Conservation (phyloP, 2,888 invertebrate genomes). For the Eupithecia inturbata region DNA sequence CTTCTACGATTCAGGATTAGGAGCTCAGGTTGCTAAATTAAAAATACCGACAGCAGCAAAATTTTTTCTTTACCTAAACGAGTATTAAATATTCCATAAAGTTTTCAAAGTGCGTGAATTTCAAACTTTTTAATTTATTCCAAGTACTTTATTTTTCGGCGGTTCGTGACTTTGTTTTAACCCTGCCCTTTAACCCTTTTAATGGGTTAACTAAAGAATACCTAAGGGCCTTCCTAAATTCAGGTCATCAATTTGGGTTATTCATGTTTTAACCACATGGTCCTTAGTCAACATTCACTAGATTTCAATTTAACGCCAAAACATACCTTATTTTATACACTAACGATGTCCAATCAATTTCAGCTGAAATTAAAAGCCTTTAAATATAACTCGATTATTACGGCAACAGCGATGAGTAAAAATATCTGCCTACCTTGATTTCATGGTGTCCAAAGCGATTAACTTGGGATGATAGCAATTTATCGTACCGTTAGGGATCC, state of each 20-base stretch:
- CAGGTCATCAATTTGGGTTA: slow-evolving; percentile 1
- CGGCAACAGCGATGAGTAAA: background rate
- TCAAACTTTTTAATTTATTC: slow-evolving; percentile 36
- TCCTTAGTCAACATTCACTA: background rate
- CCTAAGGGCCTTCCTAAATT: background rate
- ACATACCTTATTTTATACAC: background rate
- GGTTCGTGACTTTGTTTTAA: slow-evolving; percentile 23
- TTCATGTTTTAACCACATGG: background rate
- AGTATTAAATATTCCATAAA: slow-evolving; percentile 44
- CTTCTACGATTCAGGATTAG: slow-evolving; percentile 39
- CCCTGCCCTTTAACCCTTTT: slow-evolving; percentile 18
- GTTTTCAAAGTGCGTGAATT: slow-evolving; percentile 40
- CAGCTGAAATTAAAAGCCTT: background rate
- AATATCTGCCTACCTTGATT: slow-evolving; percentile 7
- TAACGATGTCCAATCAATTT: slow-evolving; percentile 3
- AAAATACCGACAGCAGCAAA: slow-evolving; percentile 45
- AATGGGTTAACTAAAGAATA: background rate
- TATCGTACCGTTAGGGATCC: slow-evolving; percentile 32
- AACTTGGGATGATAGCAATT: slow-evolving; percentile 22
- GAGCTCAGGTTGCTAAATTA: slow-evolving; percentile 44
- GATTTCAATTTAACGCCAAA: background rate
- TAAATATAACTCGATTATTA: background rate
- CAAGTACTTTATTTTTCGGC: slow-evolving; percentile 20
- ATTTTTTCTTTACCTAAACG: slow-evolving; percentile 39
- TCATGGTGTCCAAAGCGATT: slow-evolving; percentile 22